Evolutionary conservation across 2,113 vertebrate species (phyloP), one percentile per base, ranked within the genome.

Genomic region (Glaucomys volans): DNA sequence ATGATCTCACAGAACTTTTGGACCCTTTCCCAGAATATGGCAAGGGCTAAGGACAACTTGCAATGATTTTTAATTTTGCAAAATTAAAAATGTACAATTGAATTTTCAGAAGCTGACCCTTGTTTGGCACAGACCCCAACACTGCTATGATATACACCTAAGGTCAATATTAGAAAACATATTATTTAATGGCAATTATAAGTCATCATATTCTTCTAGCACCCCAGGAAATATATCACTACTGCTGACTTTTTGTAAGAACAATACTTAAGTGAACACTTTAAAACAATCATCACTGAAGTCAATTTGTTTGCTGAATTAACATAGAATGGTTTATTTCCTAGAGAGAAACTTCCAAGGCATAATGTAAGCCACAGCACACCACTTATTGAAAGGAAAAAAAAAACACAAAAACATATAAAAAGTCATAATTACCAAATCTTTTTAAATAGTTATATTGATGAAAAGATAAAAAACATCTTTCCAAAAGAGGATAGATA

Each of bases 1-100:
- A 91, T 82, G 83, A 95, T 84, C 71, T 62, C 47, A 93, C 42
- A 92, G 50, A 95, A 94, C 1, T 87, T 93, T 97, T 92, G 84
- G 80, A 95, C 52, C 12, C 30, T 92, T 95, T 95, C 85, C 81
- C 81, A 92, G 62, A 94, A 75, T 16, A 95, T 42, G 30, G 44
- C 74, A 97, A 94, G 50, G 30, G 50, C 44, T 83, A 82, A 94
- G 35, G 57, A 82, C 72, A 98, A 90, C 94, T 84, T 93, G 64
- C 79, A 88, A 90, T 83, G 42, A 95, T 82, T 95, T 93, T 94
- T 88, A 91, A 96, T 75, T 97, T 82, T 52, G 88, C 18, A 50
- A 93, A 92, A 81, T 94, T 69, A 17, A 90, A 96, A 95, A 84
- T 81, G 42, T 93, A 37, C 77, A 92, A 80, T 30, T 92, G 67